phyloP scores from a whole-genome alignment of 2,888 invertebrate genomes.

The Aleiodes testaceus region DNA sequence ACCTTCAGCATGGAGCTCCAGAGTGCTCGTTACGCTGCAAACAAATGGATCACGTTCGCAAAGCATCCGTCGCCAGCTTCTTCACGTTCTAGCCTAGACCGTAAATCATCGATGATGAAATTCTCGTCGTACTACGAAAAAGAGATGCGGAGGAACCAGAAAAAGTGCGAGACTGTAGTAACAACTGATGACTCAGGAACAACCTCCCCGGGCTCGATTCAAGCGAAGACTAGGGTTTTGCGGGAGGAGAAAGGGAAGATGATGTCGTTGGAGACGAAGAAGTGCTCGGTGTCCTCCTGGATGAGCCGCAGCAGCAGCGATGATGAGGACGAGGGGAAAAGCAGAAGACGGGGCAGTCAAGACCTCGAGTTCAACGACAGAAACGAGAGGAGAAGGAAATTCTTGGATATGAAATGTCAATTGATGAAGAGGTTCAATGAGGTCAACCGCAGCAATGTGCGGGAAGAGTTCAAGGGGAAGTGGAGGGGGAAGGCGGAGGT shows the following conservation, averaged over 20 bases:
- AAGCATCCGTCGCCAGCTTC: conserved; percentile 56
- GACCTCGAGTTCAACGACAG: conserved; percentile 63
- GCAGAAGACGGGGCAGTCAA: conserved; percentile 56
- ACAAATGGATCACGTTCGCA: conserved; percentile 59
- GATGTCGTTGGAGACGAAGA: conserved; percentile 61
- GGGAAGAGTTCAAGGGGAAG: conserved; percentile 31
- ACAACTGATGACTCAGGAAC: not conserved
- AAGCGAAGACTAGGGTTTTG: conserved; percentile 16
- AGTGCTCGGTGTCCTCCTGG: conserved; percentile 49
- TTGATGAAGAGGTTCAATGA: conserved; percentile 53
- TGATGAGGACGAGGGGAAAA: conserved; percentile 49
- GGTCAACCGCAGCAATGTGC: conserved; percentile 50
- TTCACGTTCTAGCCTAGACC: conserved; percentile 39
- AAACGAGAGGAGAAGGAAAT: conserved; percentile 11
- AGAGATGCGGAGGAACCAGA: conserved; percentile 16
- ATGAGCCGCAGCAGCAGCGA: conserved; percentile 62
- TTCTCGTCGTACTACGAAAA: conserved; percentile 27
- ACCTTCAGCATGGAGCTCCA: conserved; percentile 45
- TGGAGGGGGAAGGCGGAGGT: not conserved
- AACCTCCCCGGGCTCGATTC: not conserved
- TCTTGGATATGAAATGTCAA: not conserved
- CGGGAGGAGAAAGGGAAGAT: conserved; percentile 57
- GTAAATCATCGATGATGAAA: conserved; percentile 32
- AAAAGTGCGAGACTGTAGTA: not conserved
- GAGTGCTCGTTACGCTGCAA: conserved; percentile 47